These are phyloP conservation scores for Conger conger DNA, from an alignment of 2,113 vertebrate genomes.

Conservation along the genomic window DNA sequence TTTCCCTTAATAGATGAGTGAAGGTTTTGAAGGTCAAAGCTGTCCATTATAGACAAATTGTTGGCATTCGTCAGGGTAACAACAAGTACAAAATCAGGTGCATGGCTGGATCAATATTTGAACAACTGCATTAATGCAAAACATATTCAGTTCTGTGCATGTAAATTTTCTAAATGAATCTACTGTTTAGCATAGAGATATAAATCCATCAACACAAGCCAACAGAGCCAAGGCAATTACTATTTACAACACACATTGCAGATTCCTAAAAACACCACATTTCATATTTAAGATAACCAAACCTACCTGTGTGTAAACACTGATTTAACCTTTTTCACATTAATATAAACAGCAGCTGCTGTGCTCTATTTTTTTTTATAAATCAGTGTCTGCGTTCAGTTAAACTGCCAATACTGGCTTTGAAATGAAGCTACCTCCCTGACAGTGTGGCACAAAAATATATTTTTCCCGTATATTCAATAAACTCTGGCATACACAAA, in stretches of 20 bases:
- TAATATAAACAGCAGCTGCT: background rate
- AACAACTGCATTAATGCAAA: background rate
- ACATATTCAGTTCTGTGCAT: background rate
- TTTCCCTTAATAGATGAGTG: background rate
- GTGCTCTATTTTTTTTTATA: background rate
- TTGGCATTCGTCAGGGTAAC: background rate
- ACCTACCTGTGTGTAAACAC: background rate
- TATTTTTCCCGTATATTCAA: background rate
- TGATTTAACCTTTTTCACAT: background rate
- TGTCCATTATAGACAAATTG: background rate
- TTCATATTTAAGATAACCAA: background rate
- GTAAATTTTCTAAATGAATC: background rate
- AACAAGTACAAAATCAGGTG: too few relatives aligned
- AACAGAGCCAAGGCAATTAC: background rate
- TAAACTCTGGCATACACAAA: background rate
- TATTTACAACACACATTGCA: background rate
- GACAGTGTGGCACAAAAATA: background rate
- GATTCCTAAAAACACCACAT: background rate
- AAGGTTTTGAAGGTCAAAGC: slow-evolving; percentile 13
- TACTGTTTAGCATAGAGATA: background rate
- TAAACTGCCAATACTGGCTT: background rate
- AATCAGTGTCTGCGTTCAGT: background rate
- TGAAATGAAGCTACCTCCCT: background rate
- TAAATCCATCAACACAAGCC: background rate
- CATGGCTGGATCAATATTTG: too few relatives aligned